These are phyloP conservation scores for Hemibagrus wyckioides DNA, from an alignment of 2,113 vertebrate genomes.

Conservation along the genomic window DNA sequence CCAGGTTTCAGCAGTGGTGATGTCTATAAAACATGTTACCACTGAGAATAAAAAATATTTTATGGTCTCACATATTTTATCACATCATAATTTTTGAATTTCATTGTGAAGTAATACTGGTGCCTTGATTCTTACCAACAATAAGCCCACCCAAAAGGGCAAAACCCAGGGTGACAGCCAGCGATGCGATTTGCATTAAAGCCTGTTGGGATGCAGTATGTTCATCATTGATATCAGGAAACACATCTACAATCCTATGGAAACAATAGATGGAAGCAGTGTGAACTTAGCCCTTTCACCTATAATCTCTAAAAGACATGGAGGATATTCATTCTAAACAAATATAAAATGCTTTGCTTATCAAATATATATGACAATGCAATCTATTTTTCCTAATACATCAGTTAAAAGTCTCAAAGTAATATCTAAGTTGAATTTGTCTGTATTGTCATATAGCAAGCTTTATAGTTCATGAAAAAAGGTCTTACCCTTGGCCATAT, in stretches of 20 bases:
- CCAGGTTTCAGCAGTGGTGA: not conserved
- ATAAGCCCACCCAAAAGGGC: conserved; percentile 79
- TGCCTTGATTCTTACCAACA: conserved; percentile 74
- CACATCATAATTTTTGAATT: not conserved
- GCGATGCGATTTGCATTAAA: conserved; percentile 71
- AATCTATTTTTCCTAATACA: not conserved
- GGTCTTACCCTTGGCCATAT: conserved; percentile 81
- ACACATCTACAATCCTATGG: conserved; percentile 77
- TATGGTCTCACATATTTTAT: not conserved
- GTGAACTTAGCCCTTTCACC: not conserved
- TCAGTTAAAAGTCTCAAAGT: not conserved
- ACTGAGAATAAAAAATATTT: not conserved
- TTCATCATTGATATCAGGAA: conserved; percentile 65
- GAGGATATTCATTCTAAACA: not conserved
- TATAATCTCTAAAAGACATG: not conserved
- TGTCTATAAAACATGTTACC: not conserved
- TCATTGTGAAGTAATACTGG: not conserved
- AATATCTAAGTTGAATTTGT: not conserved
- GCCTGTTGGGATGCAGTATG: conserved; percentile 63
- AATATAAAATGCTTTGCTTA: not conserved
- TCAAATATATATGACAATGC: not conserved
- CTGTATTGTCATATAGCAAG: not conserved
- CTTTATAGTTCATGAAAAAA: not conserved
- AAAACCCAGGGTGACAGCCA: conserved; percentile 79
- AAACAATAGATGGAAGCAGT: not conserved